Percentiles rank a stretch among this genome's conserved stretches.
phyloP scores from a whole-genome alignment of 2,797 vertebrate species.

The Tragopan temminckii region DNA sequence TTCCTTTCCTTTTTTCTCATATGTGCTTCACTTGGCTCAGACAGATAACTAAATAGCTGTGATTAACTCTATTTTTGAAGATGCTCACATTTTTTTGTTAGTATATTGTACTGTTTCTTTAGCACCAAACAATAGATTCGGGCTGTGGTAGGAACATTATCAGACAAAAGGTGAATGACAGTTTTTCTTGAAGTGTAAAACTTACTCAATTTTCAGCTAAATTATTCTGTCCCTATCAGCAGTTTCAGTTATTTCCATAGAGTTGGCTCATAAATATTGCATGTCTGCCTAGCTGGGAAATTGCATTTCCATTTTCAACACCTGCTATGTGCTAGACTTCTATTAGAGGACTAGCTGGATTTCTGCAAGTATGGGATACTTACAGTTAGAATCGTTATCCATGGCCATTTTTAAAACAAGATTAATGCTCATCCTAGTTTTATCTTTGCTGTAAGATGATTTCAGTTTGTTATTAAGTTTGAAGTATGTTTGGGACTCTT shows the following conservation, averaged over 20 bases:
- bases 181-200: constrained; percentile 42
- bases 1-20: not conserved
- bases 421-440: not conserved
- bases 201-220: constrained; percentile 48
- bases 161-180: constrained; percentile 1
- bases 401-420: not conserved
- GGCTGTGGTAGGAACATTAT: not conserved
- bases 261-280: constrained; percentile 75
- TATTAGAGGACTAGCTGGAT: constrained; percentile 9
- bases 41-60: not conserved
- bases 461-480: not conserved
- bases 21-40: not conserved
- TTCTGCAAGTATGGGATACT: not conserved
- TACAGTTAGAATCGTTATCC: not conserved
- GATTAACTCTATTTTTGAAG: not conserved
- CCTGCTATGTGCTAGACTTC: constrained; percentile 77
- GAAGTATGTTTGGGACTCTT: not conserved
- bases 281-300: constrained; percentile 77
- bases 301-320: constrained; percentile 81
- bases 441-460: not conserved
- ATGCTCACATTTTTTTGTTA: not conserved
- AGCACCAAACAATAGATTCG: not conserved
- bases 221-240: constrained; percentile 57
- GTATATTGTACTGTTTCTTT: not conserved
- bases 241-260: constrained; percentile 75